A percentile compares a stretch with the other conserved stretches of the same genome.
Evolutionary conservation across 2,797 vertebrate genomes (phyloP).

Genomic region (Hippoglossus hippoglossus): DNA sequence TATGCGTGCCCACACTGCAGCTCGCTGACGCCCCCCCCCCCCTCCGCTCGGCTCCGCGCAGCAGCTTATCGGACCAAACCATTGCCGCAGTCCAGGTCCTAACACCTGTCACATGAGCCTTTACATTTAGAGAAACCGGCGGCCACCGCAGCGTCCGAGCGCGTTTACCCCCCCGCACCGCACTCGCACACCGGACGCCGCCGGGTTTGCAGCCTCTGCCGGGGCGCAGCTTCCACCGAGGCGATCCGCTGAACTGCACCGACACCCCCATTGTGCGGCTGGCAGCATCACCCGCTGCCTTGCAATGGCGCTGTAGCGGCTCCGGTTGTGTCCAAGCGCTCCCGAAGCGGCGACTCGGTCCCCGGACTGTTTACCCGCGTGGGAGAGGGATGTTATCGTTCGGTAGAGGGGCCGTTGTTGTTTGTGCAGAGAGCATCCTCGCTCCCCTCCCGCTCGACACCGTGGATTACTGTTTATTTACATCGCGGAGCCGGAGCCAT

Average conservation of each 20-base stretch:
- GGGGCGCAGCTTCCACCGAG: slow-evolving; percentile 32
- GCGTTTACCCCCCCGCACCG: background rate
- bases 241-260: slow-evolving; percentile 41
- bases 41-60: slow-evolving; percentile 49
- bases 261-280: slow-evolving; percentile 73
- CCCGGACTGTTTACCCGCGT: slow-evolving; percentile 52
- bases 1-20: slow-evolving; percentile 83
- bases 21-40: slow-evolving; percentile 68
- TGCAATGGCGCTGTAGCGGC: slow-evolving; percentile 84
- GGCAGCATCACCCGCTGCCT: slow-evolving; percentile 79
- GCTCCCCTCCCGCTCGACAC: background rate
- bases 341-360: slow-evolving; percentile 64
- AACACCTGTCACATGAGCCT: slow-evolving; percentile 80
- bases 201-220: background rate
- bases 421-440: slow-evolving; percentile 39
- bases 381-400: slow-evolving; percentile 56
- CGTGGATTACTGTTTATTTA: slow-evolving; percentile 60
- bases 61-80: slow-evolving; percentile 85
- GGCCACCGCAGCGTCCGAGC: background rate
- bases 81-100: slow-evolving; percentile 75
- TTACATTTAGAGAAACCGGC: background rate
- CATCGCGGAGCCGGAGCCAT: slow-evolving; percentile 61
- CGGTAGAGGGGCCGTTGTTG: background rate
- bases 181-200: slow-evolving; percentile 11
- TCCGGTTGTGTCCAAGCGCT: slow-evolving; percentile 68